phyloP scores from a whole-genome alignment of 2,888 invertebrate species.

The Chirona hameri region DNA sequence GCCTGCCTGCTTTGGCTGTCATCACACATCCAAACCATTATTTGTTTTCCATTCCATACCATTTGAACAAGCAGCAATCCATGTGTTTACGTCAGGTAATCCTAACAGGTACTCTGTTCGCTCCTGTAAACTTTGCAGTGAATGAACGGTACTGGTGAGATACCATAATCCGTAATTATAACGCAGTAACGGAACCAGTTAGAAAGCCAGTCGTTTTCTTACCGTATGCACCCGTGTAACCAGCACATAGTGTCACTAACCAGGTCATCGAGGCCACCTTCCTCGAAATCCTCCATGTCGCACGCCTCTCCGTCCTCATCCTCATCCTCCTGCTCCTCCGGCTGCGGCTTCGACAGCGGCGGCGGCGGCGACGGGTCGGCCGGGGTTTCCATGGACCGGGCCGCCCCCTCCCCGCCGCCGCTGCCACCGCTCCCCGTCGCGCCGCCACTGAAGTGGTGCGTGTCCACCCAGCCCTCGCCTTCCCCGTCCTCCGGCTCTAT shows the following conservation, averaged over 20 bases:
- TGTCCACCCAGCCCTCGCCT: conserved; percentile 95
- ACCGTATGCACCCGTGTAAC: no score
- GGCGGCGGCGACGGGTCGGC: neutral
- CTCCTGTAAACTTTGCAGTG: no score
- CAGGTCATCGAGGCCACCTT: conserved; percentile 85
- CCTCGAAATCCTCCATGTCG: conserved; percentile 98
- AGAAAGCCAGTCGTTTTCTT: no score
- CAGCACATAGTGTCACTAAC: neutral
- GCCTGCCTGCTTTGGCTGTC: no score
- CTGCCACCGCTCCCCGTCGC: conserved; percentile 41
- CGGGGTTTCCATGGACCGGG: neutral
- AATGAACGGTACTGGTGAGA: no score
- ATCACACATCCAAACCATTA: no score
- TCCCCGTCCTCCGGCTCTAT: conserved; percentile 47
- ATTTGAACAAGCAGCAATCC: no score
- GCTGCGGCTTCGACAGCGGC: conserved; percentile 22
- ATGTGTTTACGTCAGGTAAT: no score
- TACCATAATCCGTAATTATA: no score
- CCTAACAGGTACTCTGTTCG: no score
- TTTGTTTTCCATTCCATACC: no score
- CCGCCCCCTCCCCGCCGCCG: conserved; percentile 53
- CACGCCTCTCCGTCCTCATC: conserved; percentile 85
- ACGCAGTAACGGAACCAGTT: no score
- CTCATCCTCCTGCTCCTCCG: conserved; percentile 65
- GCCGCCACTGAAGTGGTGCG: conserved; percentile 76